Percentiles rank a stretch among this genome's conserved stretches.
phyloP scores from a whole-genome alignment of 2,888 invertebrate genomes.

The Dicyrtoma fusca region DNA sequence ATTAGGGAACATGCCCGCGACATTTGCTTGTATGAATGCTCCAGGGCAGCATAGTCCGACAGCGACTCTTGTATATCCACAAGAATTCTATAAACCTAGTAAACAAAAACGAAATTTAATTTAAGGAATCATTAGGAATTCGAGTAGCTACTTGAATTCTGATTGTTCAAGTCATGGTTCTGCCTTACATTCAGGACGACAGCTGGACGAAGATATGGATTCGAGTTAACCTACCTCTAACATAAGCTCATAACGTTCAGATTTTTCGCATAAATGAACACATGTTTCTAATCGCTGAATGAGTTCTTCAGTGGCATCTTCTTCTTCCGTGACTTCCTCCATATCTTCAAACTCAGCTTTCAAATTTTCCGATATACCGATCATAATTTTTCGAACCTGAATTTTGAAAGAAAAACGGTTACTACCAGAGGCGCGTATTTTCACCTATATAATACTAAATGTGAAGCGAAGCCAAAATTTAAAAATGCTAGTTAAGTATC shows the following conservation, averaged over 20 bases:
- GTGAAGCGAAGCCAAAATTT: no score
- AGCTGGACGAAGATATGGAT: no score
- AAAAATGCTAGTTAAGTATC: no score
- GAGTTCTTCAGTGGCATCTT: constrained; percentile 55
- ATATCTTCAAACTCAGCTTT: constrained; percentile 54
- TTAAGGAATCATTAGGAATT: no score
- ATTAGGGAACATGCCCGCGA: constrained; percentile 52
- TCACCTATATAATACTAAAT: no score
- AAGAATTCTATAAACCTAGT: constrained; percentile 55
- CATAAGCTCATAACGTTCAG: constrained; percentile 56
- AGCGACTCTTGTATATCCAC: constrained; percentile 56
- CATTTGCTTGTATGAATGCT: constrained; percentile 57
- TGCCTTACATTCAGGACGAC: no score
- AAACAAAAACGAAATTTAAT: no score
- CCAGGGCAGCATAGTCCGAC: constrained; percentile 55
- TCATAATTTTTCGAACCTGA: constrained; percentile 52
- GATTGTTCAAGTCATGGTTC: no score
- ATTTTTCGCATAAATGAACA: constrained; percentile 51
- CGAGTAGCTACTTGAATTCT: no score
- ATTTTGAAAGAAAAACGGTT: no score
- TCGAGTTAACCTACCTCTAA: constrained; percentile 47
- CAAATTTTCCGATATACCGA: constrained; percentile 54
- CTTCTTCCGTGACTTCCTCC: constrained; percentile 52
- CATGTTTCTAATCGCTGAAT: constrained; percentile 54
- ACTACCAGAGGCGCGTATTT: no score